Evolutionary conservation across 2,888 invertebrate species (phyloP).

Genomic region (Parthenolecanium corni): DNA sequence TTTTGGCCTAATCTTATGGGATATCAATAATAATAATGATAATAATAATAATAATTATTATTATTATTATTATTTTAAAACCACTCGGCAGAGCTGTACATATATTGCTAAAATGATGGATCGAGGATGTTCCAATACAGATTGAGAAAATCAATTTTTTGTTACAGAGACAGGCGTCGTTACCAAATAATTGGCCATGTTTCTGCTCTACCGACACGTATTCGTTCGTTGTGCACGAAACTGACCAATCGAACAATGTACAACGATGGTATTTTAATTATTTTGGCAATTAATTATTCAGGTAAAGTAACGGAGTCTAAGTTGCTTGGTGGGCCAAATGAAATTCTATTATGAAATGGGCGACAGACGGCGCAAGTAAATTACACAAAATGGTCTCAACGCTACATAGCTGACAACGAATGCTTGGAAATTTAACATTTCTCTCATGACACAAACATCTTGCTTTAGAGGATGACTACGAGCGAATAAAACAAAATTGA

Average conservation of each 20-base stretch:
- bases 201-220: not conserved
- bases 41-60: too few species aligned
- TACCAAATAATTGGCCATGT: conserved; percentile 13
- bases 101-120: too few species aligned
- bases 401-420: not conserved
- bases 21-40: too few species aligned
- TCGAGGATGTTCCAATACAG: not conserved
- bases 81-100: too few species aligned
- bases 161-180: not conserved
- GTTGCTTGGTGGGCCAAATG: not conserved
- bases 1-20: too few species aligned
- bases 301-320: conserved; percentile 6
- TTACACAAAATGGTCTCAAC: not conserved
- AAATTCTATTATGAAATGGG: not conserved
- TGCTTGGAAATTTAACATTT: too few species aligned
- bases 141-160: not conserved
- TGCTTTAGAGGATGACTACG: too few species aligned
- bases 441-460: too few species aligned
- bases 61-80: too few species aligned
- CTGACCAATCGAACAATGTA: not conserved
- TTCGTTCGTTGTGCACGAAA: conserved; percentile 3
- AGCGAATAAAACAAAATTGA: too few species aligned
- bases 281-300: conserved; percentile 20
- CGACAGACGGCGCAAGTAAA: not conserved
- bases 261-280: conserved; percentile 3